Evolutionary conservation across 2,797 vertebrate species (phyloP).

Genomic region (Micrastur ruficollis): DNA sequence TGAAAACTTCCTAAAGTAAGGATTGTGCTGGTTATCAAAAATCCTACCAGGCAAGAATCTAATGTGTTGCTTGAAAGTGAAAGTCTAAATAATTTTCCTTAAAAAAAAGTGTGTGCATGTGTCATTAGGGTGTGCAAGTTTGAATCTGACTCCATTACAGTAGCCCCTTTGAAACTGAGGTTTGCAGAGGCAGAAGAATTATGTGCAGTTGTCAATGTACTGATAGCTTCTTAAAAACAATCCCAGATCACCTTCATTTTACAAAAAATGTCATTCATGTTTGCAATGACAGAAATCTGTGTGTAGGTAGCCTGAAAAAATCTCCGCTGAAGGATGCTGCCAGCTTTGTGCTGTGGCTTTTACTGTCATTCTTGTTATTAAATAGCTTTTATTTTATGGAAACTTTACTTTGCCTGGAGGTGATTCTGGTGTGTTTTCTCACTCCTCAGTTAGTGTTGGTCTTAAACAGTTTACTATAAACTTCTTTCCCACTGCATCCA

Average conservation of each 20-base stretch:
- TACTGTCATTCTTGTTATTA: background rate
- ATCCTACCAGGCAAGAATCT: background rate
- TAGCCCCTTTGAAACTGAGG: background rate
- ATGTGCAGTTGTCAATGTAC: background rate
- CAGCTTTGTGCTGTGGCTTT: background rate
- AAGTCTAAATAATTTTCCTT: background rate
- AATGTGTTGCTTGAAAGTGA: background rate
- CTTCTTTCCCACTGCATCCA: background rate
- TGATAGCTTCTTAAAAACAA: background rate
- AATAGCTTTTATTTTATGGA: background rate
- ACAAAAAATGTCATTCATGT: background rate
- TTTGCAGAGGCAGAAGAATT: background rate
- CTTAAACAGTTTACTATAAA: background rate
- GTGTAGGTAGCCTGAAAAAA: background rate
- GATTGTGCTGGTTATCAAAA: background rate
- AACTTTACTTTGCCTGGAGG: background rate
- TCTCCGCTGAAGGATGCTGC: background rate
- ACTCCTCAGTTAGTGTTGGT: background rate
- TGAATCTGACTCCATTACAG: background rate
- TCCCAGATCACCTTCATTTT: background rate
- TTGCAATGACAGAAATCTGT: background rate
- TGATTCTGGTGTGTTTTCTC: background rate
- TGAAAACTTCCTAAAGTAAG: slow-evolving; percentile 94
- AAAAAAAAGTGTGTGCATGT: background rate
- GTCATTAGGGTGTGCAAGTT: background rate